Evolutionary conservation across 1,140 invertebrate species (phyloP), one percentile per base, ranked within the genome.

Genomic region (Aricia agestis): DNA sequence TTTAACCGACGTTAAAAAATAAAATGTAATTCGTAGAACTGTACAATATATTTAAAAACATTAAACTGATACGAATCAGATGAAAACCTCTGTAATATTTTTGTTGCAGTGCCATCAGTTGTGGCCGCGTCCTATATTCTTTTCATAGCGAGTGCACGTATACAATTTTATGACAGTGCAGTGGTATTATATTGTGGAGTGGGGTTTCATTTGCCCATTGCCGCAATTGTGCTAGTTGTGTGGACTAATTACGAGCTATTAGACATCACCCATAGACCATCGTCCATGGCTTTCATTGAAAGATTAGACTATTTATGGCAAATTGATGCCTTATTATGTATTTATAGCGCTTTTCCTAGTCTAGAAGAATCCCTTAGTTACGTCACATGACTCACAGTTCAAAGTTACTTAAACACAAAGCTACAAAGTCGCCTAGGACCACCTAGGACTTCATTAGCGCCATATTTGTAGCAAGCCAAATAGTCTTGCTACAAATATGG

Each of bases 221-320:
- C 78, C 78, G 79, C 85, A 90, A 89, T 90, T 90, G 86, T 73
- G 87, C 82, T 87, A 79, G 81, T 89, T 85, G 80, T 73, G 76
- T 82, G 77, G 71, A 81, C 82, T 90, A 90, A 90, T 90, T 89
- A 83, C 82, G 72, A 76, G 74, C 80, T 89, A 90, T 90, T 90
- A 89, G 73, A 76, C 67, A 71, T 81, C 78, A 87, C 81, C 80
- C 84, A 80, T 78, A 74, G 5, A 78, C 75, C 78, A 73, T 76
- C 66, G 73, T 78, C 79, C 78, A 70, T 79, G 78, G 66, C 74
- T 74, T 72, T 73, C 71, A 71, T 71, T 74, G 68, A 69, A 75
- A 75, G 59, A 63, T 19, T 63, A 11, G 10, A 52, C 45, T 52
- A 52, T 52, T 52, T 52, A 15, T 52, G 45, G 45, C 45, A 3